Base-by-base conservation (phyloP, 1,140 invertebrate genomes). In the Mylabris phalerata region DNA sequence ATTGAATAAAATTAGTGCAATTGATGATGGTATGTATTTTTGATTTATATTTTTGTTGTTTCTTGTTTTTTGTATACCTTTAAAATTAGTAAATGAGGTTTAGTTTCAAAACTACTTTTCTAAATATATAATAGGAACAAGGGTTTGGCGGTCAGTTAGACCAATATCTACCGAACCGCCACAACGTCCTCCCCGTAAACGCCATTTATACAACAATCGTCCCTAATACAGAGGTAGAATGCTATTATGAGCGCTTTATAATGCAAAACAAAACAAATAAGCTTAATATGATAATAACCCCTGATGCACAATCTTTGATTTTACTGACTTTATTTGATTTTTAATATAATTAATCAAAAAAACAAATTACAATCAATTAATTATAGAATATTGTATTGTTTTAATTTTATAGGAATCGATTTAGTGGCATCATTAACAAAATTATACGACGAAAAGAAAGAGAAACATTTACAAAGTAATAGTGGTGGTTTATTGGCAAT, bases 371-470 rank as follows among this genome's bases (percentile, higher is more conserved):
- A 19, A 19, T 19, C 19, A 19, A 19, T 19, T 19, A 19, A 19
- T 19, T 19, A 49, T 11, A 13, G 32, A 50, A n/a, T 40, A 11
- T 13, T 44, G 19, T 43, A 10, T 9, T 5, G 40, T 13, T 42
- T 42, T 32, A 7, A 5, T 45, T 60, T 69, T 76, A n/a, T 67
- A 83, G 87, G 84, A 67, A 80, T 80, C 61, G 85, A 86, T 71
- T 73, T 87, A 43, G 71, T 86, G 55, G 79, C 80, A 41, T 86
- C 84, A 47, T 78, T 91, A 46, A 90, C 86, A 9, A 83, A 85
- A 49, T 84, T 86, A 3, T 83, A 88, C 65, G 88, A 90, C 68
- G 81, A 84, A 57, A 90, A 74, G 77, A 89, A 69, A 65, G 65
- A 56, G 70, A 73, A 43, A 59, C 26, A 50, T 19, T 50, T 47